Percentiles rank a stretch among this genome's conserved stretches.
Evolutionary conservation across 2,113 vertebrate species (phyloP).

Genomic region (Irena cyanogastra): DNA sequence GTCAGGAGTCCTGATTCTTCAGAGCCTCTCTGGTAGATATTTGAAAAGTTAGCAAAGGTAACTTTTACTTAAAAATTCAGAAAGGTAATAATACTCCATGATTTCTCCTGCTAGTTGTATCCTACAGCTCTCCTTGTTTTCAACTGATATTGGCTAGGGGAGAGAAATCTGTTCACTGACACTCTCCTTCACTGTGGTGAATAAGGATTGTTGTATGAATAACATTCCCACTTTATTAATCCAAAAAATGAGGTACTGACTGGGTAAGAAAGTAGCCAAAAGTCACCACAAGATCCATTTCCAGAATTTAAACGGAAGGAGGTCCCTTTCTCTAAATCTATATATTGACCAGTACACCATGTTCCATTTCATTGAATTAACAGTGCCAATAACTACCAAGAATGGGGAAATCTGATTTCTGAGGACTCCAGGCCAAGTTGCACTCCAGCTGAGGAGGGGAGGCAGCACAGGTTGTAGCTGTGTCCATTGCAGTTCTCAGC

Average conservation of each 20-base stretch:
- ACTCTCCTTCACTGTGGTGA: not conserved
- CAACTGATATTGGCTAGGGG: not conserved
- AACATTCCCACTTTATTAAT: not conserved
- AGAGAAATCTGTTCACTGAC: not conserved
- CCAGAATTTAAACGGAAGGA: not conserved
- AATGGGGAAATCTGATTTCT: constrained; percentile 72
- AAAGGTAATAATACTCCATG: not conserved
- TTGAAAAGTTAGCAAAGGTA: not conserved
- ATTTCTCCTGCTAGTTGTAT: not conserved
- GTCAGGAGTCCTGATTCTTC: not conserved
- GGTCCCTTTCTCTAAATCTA: not conserved
- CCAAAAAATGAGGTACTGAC: not conserved
- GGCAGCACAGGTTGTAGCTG: constrained; percentile 45
- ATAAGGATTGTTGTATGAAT: not conserved
- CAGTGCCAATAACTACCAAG: constrained; percentile 46
- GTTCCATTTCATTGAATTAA: not conserved
- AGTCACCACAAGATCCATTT: not conserved
- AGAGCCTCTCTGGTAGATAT: not conserved
- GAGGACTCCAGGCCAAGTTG: constrained; percentile 69
- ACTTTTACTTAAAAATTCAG: not conserved
- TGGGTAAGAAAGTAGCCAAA: not conserved
- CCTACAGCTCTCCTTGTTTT: not conserved
- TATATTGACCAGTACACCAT: not conserved
- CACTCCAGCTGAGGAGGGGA: constrained; percentile 47
- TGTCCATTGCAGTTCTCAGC: constrained; percentile 70